These are phyloP conservation scores for Hystrix cristata DNA, from an alignment of 2,113 vertebrate genomes.

Conservation along the genomic window DNA sequence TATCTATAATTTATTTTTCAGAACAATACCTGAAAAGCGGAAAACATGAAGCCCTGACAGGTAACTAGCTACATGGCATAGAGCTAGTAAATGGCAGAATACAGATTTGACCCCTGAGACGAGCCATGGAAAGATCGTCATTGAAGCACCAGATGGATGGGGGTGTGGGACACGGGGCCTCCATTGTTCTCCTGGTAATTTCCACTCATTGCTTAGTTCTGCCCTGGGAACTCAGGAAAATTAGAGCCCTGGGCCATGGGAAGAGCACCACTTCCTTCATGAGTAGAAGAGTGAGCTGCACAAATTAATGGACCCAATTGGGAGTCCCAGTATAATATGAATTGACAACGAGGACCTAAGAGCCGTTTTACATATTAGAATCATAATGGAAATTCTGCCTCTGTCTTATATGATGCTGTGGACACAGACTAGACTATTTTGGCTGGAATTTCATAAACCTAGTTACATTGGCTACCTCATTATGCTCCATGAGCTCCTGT, in stretches of 20 bases:
- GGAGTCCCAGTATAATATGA: neutral
- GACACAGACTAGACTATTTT: neutral
- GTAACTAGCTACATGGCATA: neutral
- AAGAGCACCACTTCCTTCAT: neutral
- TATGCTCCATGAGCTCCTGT: neutral
- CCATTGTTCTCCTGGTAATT: neutral
- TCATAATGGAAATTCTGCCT: neutral
- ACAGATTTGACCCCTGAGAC: neutral
- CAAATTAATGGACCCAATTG: neutral
- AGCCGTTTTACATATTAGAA: slow-evolving; percentile 8
- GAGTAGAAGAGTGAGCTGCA: neutral
- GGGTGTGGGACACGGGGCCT: neutral
- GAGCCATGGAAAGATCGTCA: neutral
- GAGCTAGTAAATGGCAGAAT: neutral
- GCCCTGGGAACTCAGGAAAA: neutral
- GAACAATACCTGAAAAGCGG: neutral
- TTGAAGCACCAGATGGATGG: neutral
- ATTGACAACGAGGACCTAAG: neutral
- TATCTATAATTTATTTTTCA: neutral
- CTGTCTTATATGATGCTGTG: neutral
- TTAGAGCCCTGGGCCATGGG: neutral
- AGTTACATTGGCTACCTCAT: neutral
- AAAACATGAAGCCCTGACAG: neutral
- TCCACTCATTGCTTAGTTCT: neutral
- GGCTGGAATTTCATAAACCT: neutral